Percentiles rank a stretch among this genome's conserved stretches.
These are phyloP conservation scores for Phalacrocorax aristotelis DNA, from an alignment of 2,113 vertebrate species.

Conservation along the genomic window DNA sequence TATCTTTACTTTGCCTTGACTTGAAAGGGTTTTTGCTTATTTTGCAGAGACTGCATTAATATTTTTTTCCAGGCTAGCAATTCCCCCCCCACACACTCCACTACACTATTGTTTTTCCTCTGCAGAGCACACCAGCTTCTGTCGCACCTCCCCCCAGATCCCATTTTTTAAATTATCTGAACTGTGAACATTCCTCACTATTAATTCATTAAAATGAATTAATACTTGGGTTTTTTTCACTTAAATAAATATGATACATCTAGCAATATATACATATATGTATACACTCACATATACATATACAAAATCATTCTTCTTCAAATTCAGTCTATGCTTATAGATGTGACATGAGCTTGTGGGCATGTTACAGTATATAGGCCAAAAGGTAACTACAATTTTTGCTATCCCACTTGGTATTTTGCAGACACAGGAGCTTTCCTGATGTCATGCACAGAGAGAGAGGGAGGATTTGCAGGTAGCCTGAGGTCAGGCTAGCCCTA, in stretches of 20 bases:
- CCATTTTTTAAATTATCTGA: not conserved
- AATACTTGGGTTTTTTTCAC: not conserved
- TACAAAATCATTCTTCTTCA: not conserved
- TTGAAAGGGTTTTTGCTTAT: slow-evolving; percentile 42
- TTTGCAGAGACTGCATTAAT: slow-evolving; percentile 39
- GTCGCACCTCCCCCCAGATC: not conserved
- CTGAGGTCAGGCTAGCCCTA: not conserved
- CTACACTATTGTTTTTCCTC: not conserved
- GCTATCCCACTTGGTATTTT: not conserved
- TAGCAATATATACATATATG: not conserved
- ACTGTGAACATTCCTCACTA: not conserved
- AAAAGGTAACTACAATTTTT: not conserved
- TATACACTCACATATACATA: not conserved
- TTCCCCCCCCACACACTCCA: not conserved
- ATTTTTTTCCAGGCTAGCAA: slow-evolving; percentile 38
- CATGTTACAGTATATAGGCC: not conserved
- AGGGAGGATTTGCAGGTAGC: not conserved
- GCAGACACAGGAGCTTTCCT: not conserved
- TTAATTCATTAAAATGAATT: not conserved
- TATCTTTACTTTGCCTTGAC: slow-evolving; percentile 20
- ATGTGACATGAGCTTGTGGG: not conserved
- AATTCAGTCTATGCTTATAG: not conserved
- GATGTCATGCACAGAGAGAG: not conserved
- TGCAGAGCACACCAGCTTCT: not conserved
- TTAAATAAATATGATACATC: not conserved